A percentile compares a stretch with the other conserved stretches of the same genome.
These are phyloP conservation scores for Glyphotaelius pellucidus DNA, from an alignment of 2,888 invertebrate genomes.

Conservation along the genomic window DNA sequence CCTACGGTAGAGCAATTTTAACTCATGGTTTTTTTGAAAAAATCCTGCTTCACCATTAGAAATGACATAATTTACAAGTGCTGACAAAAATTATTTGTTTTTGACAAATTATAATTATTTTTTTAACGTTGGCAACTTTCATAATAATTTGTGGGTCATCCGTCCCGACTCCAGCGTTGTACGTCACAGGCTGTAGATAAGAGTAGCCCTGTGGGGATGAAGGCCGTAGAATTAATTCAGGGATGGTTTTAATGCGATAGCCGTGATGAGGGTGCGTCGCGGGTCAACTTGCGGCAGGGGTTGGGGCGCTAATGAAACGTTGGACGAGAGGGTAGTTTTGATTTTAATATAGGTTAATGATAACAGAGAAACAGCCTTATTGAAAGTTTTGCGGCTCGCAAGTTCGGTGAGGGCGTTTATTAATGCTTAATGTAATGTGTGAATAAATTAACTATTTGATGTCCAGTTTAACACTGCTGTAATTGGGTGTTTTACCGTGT, in stretches of 20 bases:
- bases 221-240: constrained; percentile 18
- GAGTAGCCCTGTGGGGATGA: background rate
- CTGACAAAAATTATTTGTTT: too few species aligned
- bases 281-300: constrained; percentile 10
- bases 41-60: too few species aligned
- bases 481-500: too few species aligned
- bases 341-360: constrained; percentile 10
- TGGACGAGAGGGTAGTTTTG: background rate
- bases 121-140: background rate
- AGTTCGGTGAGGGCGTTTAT: background rate
- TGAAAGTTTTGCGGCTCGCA: background rate
- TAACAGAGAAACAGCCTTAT: background rate
- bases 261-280: constrained; percentile 29
- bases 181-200: background rate
- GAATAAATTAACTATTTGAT: background rate
- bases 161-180: background rate
- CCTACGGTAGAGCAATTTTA: too few species aligned
- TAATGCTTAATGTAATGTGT: background rate
- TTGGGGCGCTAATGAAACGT: constrained; percentile 18
- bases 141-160: background rate
- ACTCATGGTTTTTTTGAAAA: too few species aligned
- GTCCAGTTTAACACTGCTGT: background rate
- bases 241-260: constrained; percentile 28
- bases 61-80: too few species aligned
- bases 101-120: too few species aligned